These are phyloP conservation scores for Anoplolepis gracilipes DNA, from an alignment of 1,140 invertebrate genomes.

Conservation along the genomic window DNA sequence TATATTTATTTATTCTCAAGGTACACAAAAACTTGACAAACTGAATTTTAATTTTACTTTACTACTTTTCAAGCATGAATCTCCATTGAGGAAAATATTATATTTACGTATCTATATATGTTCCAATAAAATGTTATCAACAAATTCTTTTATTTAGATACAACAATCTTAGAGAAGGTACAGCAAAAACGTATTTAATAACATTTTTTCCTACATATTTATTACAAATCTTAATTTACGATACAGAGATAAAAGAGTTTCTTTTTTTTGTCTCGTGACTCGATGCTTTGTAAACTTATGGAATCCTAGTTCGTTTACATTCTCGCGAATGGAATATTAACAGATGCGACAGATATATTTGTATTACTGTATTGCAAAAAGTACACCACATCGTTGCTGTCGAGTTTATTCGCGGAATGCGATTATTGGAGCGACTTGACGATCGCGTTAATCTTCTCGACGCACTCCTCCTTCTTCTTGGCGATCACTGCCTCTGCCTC, in stretches of 20 bases:
- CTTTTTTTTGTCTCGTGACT: slow-evolving; percentile 11
- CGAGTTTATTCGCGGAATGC: not conserved
- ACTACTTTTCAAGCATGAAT: no score
- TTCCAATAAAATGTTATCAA: not conserved
- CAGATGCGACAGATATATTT: not conserved
- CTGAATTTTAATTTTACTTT: no score
- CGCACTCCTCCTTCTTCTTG: slow-evolving; percentile 89
- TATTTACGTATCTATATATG: no score
- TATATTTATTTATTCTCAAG: no score
- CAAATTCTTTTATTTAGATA: slow-evolving; percentile 19
- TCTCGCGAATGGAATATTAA: slow-evolving; percentile 46
- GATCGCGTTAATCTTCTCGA: slow-evolving; percentile 89
- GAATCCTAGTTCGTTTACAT: slow-evolving; percentile 18
- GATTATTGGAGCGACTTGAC: slow-evolving; percentile 85
- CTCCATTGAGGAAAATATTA: no score
- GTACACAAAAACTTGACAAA: no score
- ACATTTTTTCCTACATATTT: slow-evolving; percentile 20
- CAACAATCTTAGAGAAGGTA: not conserved
- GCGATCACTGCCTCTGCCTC: slow-evolving; percentile 87
- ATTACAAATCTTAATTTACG: slow-evolving; percentile 69
- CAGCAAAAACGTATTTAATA: not conserved
- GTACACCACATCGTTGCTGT: slow-evolving; percentile 51
- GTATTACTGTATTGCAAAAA: slow-evolving; percentile 64
- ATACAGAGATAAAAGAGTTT: slow-evolving; percentile 30
- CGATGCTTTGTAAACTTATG: slow-evolving; percentile 27